Evolutionary conservation across 2,888 invertebrate species (phyloP).

Genomic region (Lycaena phlaeas): DNA sequence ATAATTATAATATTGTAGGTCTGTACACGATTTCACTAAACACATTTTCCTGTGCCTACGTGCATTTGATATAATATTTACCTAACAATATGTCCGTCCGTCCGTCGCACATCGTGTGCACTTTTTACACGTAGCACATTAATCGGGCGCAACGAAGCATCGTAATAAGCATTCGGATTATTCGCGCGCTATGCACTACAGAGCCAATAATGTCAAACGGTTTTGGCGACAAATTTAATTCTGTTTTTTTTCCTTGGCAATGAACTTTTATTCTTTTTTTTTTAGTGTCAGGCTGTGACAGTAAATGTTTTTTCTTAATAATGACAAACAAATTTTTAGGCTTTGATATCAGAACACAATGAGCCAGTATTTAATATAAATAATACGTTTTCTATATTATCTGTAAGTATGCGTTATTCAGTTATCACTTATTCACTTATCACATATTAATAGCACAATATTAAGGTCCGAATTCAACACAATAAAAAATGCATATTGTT

Average conservation of each 20-base stretch:
- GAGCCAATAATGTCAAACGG: background rate
- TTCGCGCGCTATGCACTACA: slow-evolving; percentile 16
- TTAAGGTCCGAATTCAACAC: no score
- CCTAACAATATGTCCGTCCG: slow-evolving; percentile 2
- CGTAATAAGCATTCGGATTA: slow-evolving; percentile 25
- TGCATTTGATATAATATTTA: background rate
- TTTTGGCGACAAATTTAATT: background rate
- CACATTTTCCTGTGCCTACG: background rate
- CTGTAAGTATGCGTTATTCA: no score
- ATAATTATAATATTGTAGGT: no score
- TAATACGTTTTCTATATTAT: no score
- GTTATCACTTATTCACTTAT: no score
- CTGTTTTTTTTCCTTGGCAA: no score
- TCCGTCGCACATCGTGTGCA: slow-evolving; percentile 13
- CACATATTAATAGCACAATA: no score
- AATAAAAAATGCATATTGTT: no score
- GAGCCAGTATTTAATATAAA: no score
- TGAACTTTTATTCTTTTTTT: background rate
- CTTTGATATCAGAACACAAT: no score
- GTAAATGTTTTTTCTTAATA: no score
- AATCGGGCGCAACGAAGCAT: slow-evolving; percentile 28
- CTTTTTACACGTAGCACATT: slow-evolving; percentile 23
- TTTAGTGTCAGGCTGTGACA: background rate
- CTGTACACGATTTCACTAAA: background rate
- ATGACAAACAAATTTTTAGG: no score